Percentiles rank a stretch among this genome's conserved stretches.
Conservation (phyloP, 2,113 vertebrate species). For the Pogonocichla stellata region DNA sequence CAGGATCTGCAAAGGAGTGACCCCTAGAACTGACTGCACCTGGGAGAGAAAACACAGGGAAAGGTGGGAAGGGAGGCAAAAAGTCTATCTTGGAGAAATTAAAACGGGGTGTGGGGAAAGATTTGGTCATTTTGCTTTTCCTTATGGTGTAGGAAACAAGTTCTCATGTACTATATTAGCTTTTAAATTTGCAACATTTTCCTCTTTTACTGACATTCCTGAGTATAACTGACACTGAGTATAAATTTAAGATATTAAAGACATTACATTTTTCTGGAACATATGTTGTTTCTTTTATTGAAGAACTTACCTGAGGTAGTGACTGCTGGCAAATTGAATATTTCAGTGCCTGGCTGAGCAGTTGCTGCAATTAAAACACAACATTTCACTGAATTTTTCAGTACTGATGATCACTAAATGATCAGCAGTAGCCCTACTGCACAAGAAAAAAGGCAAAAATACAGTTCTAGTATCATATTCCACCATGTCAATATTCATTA, state of each 20-base stretch:
- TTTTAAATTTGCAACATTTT: not conserved
- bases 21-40: conserved; percentile 89
- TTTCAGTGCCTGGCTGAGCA: conserved; percentile 97
- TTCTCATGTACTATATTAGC: not conserved
- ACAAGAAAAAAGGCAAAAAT: not conserved
- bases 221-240: not conserved
- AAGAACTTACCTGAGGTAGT: conserved; percentile 88
- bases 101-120: not conserved
- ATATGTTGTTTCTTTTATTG: not conserved
- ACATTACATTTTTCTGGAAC: not conserved
- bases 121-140: not conserved
- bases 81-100: not conserved
- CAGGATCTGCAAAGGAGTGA: conserved; percentile 94
- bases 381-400: conserved; percentile 1
- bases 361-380: conserved; percentile 80
- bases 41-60: conserved; percentile 63
- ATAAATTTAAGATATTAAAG: not conserved
- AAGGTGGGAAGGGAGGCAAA: not conserved
- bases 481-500: not conserved
- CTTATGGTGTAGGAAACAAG: not conserved
- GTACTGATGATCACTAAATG: not conserved
- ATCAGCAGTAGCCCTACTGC: not conserved
- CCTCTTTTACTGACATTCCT: no score
- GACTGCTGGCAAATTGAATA: conserved; percentile 97
- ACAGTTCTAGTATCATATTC: not conserved